Base-by-base conservation (phyloP, 2,888 invertebrate genomes). In the Falcaria lacertinaria region DNA sequence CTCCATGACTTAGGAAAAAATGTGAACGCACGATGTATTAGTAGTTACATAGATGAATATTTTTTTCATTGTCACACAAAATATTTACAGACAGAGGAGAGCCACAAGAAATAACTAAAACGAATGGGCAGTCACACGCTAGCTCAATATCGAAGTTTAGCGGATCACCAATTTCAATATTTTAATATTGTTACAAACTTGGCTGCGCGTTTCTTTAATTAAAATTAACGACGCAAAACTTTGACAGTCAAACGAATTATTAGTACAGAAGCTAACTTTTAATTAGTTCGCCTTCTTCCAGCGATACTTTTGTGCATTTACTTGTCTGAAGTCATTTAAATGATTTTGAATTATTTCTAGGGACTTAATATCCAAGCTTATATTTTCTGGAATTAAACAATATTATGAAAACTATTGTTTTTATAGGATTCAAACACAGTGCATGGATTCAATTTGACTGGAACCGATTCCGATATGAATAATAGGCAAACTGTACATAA, bases 201-300 rank as follows among this genome's bases (percentile, higher is more conserved):
- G 56, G 74, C 75, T 73, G 77, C 74, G 78, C 84, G 80, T 86
- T 89, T 86, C 89, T 89, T 89, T 88, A 89, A 89, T 89, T 88
- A 88, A 89, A 89, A 89, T 89, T 88, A 89, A 89, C 87, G 88
- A 87, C 83, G 84, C 76, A 76, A 88, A 89, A 89, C 81, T 89
- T 85, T 84, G 85, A 87, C 87, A 88, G 82, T 87, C 84, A 86
- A 86, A 87, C 88, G 87, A 88, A 89, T 89, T 89, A 88, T 89
- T 88, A 84, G 84, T 85, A 88, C 81, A 81, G 86, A 80, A 81
- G 81, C 74, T 68, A 88, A 88, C 85, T 88, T 89, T 87, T 88
- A 88, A 89, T 88, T 87, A 87, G 86, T 88, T 87, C 72, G 75
- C 77, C 75, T 82, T 69, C 78, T 80, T 78, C 79, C 69, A 73